A percentile compares a stretch with the other conserved stretches of the same genome.
Conservation (phyloP, 2,113 vertebrate genomes). For the Ophthalmolycus amberensis region DNA sequence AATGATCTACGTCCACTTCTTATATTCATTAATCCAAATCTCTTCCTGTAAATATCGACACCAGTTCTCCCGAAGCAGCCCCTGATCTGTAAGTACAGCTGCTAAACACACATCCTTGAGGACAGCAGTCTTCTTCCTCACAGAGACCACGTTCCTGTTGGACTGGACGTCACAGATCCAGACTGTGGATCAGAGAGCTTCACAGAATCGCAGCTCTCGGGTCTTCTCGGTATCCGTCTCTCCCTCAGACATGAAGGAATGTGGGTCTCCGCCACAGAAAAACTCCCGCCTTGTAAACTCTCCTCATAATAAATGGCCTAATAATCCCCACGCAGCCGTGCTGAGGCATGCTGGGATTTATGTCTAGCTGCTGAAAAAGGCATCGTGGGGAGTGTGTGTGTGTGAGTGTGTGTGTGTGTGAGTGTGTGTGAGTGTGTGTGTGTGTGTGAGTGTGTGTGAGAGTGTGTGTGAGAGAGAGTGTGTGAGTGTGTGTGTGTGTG, state of each 20-base stretch:
- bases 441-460: too few relatives aligned
- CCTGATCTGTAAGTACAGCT: too few relatives aligned
- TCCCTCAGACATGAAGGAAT: constrained; percentile 71
- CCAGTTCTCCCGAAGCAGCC: too few relatives aligned
- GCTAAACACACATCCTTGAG: too few relatives aligned
- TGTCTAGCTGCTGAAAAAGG: not conserved
- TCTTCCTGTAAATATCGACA: too few relatives aligned
- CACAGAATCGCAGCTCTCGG: not conserved
- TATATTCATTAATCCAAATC: too few relatives aligned
- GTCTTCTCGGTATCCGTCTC: constrained; percentile 34
- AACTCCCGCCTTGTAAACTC: constrained; percentile 53
- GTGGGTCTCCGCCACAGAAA: constrained; percentile 52
- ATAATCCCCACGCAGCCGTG: constrained; percentile 16
- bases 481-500: constrained; percentile 14
- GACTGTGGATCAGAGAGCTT: not conserved
- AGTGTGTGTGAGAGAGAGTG: too few relatives aligned
- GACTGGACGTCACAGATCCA: not conserved
- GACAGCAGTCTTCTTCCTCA: too few relatives aligned
- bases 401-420: constrained; percentile 22
- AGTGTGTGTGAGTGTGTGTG: constrained; percentile 10
- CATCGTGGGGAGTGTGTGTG: not conserved
- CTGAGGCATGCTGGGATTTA: constrained; percentile 36
- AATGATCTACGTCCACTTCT: too few relatives aligned
- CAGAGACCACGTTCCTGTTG: too few relatives aligned
- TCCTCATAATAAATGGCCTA: constrained; percentile 47